A percentile compares a stretch with the other conserved stretches of the same genome.
Conservation (phyloP, 2,888 invertebrate genomes). For the Drosophila melanosoma region DNA sequence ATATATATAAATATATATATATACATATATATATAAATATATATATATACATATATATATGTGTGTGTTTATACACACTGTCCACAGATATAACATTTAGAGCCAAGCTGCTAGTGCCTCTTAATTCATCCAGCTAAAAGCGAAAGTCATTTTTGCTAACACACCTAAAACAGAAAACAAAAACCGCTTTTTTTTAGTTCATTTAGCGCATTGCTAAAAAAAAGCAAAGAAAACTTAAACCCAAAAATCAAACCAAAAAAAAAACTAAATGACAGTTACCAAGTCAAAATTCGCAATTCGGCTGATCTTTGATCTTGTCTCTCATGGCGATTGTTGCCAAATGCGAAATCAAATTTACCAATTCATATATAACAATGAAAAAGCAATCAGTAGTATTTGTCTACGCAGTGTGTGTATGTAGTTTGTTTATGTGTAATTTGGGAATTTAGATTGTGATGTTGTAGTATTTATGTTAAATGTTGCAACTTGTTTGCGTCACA, state of each 20-base stretch:
- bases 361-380: background rate
- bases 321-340: constrained; percentile 4
- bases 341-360: constrained; percentile 13
- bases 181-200: background rate
- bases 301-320: constrained; percentile 21
- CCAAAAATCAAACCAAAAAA: background rate
- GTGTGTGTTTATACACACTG: background rate
- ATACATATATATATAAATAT: background rate
- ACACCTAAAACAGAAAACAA: constrained; percentile 1
- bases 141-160: constrained; percentile 38
- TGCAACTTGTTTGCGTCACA: background rate
- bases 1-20: too few relatives aligned
- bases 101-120: constrained; percentile 26
- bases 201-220: constrained; percentile 1
- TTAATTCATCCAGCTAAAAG: constrained; percentile 43
- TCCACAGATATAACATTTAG: background rate
- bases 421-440: constrained; percentile 1
- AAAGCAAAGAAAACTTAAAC: constrained; percentile 8
- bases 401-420: background rate
- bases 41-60: too few relatives aligned
- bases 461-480: constrained; percentile 1
- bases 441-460: background rate
- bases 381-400: constrained; percentile 8
- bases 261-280: constrained; percentile 7
- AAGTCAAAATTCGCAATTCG: constrained; percentile 4